Base-by-base conservation (phyloP, 2,888 invertebrate species). In the Rotaria socialis region DNA sequence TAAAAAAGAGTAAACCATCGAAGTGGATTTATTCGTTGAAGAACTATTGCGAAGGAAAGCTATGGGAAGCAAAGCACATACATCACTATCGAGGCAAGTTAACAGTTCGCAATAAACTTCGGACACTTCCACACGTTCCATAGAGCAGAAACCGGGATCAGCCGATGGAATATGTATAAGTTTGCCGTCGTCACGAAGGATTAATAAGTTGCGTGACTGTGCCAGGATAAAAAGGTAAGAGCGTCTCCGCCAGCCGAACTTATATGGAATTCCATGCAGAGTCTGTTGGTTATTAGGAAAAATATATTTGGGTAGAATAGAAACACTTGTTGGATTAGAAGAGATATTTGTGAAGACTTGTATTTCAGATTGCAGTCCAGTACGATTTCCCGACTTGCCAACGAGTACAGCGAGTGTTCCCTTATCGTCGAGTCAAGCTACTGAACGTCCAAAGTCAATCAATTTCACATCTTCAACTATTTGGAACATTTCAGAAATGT, bases 231-330 rank as follows among this genome's bases (percentile, higher is more conserved):
- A 22, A 75, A 6, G 75, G 43, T 43, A 75, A 19, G 41, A 43
- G 27, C 7, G 14, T 41, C 19, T n/a, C 2, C 60, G 60, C 60
- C n/a, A 5, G 10, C 1, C n/a, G 4, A 10, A n/a, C 11, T n/a
- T 27, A 5, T 27, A 10, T n/a, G 10, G n/a, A 60, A 60, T 60
- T 27, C n/a, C 27, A 60, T 5, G 10, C 60, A 60, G 27, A 1
- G 43, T 43, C 24, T 75, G 75, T 75, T 75, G 75, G 43, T 75
- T 75, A 43, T 75, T 75, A 19, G 75, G 75, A 43, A 75, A 14
- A 41, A 52, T 11, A 52, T 14, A 52, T 3, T 52, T 16, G 2
- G 11, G 11, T 11, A 14, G 50, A 52, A 11, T 14, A 52, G 3
- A 16, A 52, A 8, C 14, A 52, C 11, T 52, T 2, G 2, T 3